phyloP scores from a whole-genome alignment of 2,797 vertebrate genomes.

The Enteromius treurensis region DNA sequence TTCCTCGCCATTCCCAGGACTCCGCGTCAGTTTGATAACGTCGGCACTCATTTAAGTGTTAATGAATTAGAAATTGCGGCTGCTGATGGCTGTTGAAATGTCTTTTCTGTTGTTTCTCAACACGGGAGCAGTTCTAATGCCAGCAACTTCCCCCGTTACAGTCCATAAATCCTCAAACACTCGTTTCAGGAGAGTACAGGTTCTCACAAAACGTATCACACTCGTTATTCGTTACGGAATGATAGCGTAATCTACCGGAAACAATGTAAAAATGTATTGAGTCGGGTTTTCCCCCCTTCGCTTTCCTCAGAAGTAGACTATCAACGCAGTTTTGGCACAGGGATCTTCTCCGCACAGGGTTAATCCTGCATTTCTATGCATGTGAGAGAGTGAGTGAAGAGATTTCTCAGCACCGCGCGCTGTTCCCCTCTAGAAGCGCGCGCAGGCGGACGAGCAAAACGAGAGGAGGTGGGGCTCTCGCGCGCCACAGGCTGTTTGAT shows the following conservation, averaged over 20 bases:
- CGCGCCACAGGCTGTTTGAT: conserved; percentile 56
- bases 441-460: conserved; percentile 67
- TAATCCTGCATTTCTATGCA: conserved; percentile 70
- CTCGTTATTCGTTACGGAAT: conserved; percentile 28
- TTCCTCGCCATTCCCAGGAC: conserved; percentile 63
- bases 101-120: conserved; percentile 9
- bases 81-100: conserved; percentile 3
- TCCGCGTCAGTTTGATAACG: conserved; percentile 50
- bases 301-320: conserved; percentile 28
- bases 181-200: conserved; percentile 9
- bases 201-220: background rate
- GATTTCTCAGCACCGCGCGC: conserved; percentile 70
- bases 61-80: conserved; percentile 1
- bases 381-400: conserved; percentile 70
- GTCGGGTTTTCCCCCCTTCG: conserved; percentile 22
- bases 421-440: conserved; percentile 67
- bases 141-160: background rate
- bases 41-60: conserved; percentile 26
- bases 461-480: conserved; percentile 78
- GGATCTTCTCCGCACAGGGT: conserved; percentile 51
- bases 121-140: background rate
- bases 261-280: conserved; percentile 12
- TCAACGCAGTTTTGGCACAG: conserved; percentile 36
- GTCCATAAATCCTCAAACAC: conserved; percentile 41
- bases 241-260: conserved; percentile 15